Percentiles rank a stretch among this genome's conserved stretches.
These are phyloP conservation scores for Phallusia fumigata DNA, from an alignment of 23 tunicate species.

Conservation along the genomic window DNA sequence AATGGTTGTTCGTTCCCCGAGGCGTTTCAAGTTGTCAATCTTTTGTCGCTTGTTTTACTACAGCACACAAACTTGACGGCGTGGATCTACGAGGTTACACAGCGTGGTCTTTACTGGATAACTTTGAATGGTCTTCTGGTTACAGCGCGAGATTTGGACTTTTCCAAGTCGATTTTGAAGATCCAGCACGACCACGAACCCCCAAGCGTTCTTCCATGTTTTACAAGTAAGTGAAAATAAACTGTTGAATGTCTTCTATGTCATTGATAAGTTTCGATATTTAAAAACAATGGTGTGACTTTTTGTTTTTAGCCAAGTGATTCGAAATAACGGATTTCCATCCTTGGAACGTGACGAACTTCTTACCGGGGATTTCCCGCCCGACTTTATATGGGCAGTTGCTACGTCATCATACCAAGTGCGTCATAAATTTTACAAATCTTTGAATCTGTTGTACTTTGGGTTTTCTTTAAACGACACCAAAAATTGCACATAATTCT, in stretches of 20 bases:
- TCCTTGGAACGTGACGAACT: slow-evolving; percentile 62
- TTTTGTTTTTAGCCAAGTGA: slow-evolving; percentile 48
- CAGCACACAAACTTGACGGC: slow-evolving; percentile 67
- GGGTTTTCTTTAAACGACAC: too few species aligned
- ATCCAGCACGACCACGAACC: slow-evolving; percentile 77
- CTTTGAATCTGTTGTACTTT: too few species aligned
- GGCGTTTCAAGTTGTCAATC: too few species aligned
- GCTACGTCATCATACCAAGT: slow-evolving; percentile 92
- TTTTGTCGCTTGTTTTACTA: not conserved
- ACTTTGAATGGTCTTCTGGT: slow-evolving; percentile 92
- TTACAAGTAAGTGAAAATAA: slow-evolving; percentile 53
- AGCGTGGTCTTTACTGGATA: slow-evolving; percentile 96
- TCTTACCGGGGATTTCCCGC: slow-evolving; percentile 68
- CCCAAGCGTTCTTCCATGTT: slow-evolving; percentile 81
- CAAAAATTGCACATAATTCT: too few species aligned
- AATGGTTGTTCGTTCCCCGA: too few species aligned
- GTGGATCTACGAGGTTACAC: slow-evolving; percentile 90
- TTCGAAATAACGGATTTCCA: slow-evolving; percentile 90
- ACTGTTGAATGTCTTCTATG: too few species aligned
- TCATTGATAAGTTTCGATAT: too few species aligned
- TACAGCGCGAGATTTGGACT: slow-evolving; percentile 92
- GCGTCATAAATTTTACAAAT: too few species aligned
- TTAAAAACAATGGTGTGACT: too few species aligned
- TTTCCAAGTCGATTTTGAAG: slow-evolving; percentile 86
- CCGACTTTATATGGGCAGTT: slow-evolving; percentile 79